These are phyloP conservation scores for Flexamia atlantica DNA, from an alignment of 2,888 invertebrate species.

Conservation along the genomic window DNA sequence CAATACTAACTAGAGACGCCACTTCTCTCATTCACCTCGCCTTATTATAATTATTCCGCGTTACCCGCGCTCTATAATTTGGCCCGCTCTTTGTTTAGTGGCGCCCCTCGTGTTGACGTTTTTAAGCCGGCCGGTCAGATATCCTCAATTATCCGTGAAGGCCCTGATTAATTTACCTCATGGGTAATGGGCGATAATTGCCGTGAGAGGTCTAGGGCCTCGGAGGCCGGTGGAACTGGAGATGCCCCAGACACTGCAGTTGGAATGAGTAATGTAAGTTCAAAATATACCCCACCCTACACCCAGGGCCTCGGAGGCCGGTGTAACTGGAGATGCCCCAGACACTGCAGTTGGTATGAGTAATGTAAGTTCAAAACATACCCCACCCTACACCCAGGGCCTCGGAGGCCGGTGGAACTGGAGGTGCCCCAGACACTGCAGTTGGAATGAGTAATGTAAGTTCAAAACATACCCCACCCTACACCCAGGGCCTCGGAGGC, in stretches of 20 bases:
- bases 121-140: slow-evolving; percentile 28
- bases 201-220: not conserved
- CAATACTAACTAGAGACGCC: slow-evolving; percentile 61
- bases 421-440: too few relatives aligned
- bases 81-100: slow-evolving; percentile 52
- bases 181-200: slow-evolving; percentile 38
- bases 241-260: not conserved
- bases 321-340: too few relatives aligned
- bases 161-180: slow-evolving; percentile 26
- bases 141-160: slow-evolving; percentile 42
- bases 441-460: too few relatives aligned
- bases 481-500: too few relatives aligned
- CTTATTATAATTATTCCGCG: slow-evolving; percentile 61
- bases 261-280: too few relatives aligned
- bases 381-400: too few relatives aligned
- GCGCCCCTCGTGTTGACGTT: slow-evolving; percentile 46
- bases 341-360: too few relatives aligned
- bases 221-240: not conserved
- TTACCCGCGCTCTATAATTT: slow-evolving; percentile 58
- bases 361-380: too few relatives aligned
- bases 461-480: too few relatives aligned
- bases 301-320: too few relatives aligned
- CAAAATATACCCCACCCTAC: too few relatives aligned
- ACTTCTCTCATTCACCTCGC: slow-evolving; percentile 47
- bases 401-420: too few relatives aligned